Conservation (phyloP, 1,140 invertebrate genomes). For the Cheumatopsyche charites region DNA sequence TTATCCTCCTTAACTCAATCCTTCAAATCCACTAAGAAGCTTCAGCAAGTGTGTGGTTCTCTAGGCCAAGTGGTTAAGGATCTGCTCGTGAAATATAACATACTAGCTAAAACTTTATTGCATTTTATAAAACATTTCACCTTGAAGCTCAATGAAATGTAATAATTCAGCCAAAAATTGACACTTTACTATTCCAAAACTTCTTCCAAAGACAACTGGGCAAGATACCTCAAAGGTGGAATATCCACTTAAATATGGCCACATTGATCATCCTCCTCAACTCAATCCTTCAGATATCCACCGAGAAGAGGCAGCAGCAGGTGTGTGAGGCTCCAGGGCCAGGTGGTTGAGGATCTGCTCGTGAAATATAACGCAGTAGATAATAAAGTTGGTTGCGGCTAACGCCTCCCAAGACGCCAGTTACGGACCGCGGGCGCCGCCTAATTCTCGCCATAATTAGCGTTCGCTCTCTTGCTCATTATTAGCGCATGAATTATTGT, state of each 20-base stretch:
- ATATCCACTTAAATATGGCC: no score
- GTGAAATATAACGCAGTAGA: conserved; percentile 47
- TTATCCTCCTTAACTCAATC: no score
- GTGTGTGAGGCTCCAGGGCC: background rate
- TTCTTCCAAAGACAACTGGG: no score
- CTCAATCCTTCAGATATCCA: no score
- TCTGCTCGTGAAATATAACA: no score
- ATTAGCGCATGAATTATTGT: conserved; percentile 49
- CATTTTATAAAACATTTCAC: no score
- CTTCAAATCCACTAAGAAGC: background rate
- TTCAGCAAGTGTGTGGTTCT: background rate
- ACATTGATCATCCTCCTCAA: no score
- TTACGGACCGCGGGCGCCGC: conserved; percentile 42
- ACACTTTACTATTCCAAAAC: no score
- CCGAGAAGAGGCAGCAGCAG: conserved; percentile 2
- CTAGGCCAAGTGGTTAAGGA: background rate
- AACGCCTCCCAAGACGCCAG: conserved; percentile 48
- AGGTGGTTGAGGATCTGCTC: background rate
- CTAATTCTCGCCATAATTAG: conserved; percentile 50
- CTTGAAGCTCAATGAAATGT: no score
- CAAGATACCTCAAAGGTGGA: no score
- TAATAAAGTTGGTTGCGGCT: conserved; percentile 47
- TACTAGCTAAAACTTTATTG: no score
- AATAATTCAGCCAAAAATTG: no score
- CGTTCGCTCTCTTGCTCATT: conserved; percentile 49